These are phyloP conservation scores for Diaphora mendica DNA, from an alignment of 2,888 invertebrate genomes.

Conservation along the genomic window DNA sequence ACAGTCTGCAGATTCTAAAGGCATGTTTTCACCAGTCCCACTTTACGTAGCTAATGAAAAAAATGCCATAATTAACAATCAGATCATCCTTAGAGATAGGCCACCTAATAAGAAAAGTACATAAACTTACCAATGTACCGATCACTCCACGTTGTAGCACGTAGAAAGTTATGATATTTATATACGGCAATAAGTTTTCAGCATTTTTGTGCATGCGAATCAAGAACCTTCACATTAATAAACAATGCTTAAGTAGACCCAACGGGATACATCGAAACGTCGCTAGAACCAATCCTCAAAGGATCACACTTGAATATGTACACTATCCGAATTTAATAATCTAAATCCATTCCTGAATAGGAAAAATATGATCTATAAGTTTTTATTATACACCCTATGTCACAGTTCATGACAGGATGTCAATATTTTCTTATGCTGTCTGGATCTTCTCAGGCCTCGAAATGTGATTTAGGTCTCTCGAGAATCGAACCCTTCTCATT, in stretches of 20 bases:
- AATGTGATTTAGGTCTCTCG: neutral
- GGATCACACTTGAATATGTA: slow-evolving; percentile 34
- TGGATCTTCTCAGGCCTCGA: neutral
- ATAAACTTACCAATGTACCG: neutral
- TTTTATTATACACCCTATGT: neutral
- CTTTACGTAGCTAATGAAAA: neutral
- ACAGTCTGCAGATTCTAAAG: slow-evolving; percentile 21
- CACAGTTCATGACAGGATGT: neutral
- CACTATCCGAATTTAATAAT: slow-evolving; percentile 9
- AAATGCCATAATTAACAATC: no score
- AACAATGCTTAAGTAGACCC: slow-evolving; percentile 54
- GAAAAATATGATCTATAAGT: neutral
- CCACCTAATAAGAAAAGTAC: neutral
- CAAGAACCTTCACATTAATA: slow-evolving; percentile 39
- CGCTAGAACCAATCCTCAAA: slow-evolving; percentile 33
- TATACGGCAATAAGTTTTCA: neutral
- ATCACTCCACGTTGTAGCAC: neutral
- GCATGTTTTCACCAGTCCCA: slow-evolving; percentile 2
- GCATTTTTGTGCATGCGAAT: neutral
- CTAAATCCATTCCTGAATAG: neutral
- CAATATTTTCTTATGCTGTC: neutral
- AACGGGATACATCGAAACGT: slow-evolving; percentile 54
- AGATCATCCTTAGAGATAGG: neutral
- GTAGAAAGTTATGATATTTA: neutral
- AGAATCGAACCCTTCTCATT: neutral